A percentile compares a stretch with the other conserved stretches of the same genome.
These are phyloP conservation scores for Galleria mellonella DNA, from an alignment of 1,140 invertebrate species.

Conservation along the genomic window DNA sequence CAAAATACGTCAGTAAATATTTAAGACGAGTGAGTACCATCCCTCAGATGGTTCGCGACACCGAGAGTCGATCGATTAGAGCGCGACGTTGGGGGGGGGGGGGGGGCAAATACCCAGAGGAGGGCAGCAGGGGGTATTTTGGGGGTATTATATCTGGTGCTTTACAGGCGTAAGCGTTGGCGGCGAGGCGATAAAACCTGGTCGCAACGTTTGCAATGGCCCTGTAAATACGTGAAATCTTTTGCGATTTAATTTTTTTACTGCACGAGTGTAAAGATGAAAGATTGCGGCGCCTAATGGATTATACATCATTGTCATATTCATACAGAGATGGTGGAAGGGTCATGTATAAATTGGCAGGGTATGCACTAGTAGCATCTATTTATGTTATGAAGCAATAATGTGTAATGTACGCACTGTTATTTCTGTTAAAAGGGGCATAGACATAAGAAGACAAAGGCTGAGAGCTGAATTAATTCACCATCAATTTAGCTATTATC, in stretches of 20 bases:
- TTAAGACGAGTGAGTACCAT: constrained; percentile 1
- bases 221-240: neutral
- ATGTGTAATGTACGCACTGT: no score
- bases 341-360: no score
- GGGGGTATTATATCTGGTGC: constrained; percentile 15
- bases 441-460: no score
- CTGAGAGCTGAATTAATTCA: no score
- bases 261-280: constrained; percentile 9
- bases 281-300: neutral
- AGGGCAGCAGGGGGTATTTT: neutral
- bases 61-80: constrained; percentile 22
- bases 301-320: no score
- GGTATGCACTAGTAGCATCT: no score
- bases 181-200: constrained; percentile 13
- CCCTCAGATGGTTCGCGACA: constrained; percentile 19
- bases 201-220: neutral
- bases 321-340: no score
- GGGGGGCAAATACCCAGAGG: constrained; percentile 7
- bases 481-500: no score
- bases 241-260: constrained; percentile 9
- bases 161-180: constrained; percentile 20
- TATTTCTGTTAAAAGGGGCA: no score
- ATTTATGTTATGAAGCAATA: no score
- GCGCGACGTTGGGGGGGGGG: constrained; percentile 10
- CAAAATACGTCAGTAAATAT: constrained; percentile 4